Evolutionary conservation across 2,888 invertebrate species (phyloP), one percentile per base, ranked within the genome.

Genomic region (Aplocera efformata): DNA sequence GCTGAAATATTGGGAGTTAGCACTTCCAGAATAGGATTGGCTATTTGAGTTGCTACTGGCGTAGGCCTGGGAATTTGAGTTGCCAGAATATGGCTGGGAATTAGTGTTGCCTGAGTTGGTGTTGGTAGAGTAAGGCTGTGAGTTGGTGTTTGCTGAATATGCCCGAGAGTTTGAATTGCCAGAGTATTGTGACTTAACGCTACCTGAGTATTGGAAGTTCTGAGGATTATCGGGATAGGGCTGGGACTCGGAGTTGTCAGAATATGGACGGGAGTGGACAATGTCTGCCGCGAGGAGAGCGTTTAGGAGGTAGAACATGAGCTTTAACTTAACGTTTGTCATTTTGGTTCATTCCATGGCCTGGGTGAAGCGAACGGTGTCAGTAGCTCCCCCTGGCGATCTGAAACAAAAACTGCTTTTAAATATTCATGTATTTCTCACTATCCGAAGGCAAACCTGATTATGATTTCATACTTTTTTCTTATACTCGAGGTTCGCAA

Each of bases 281-380:
- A 83, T 72, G 45, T 85, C 83, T 0, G 78, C 79, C 6, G 81
- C 75, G 11, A 85, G 50, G 8, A 86, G 67, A 7, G 76, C 72
- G 47, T 81, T 83, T 3, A 88, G 57, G 8, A 86, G 70, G 50
- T 72, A 85, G 50, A 81, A 85, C 78, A 86, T 81, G 10, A 85
- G 70, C 72, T 88, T 88, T 72, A 88, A 77, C 62, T 85, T 86
- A 6, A 88, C 84, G 70, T 85, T 86, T 34, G 88, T 86, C 88
- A 88, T 88, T 63, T 67, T 67, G 31, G 47, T 29, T 60, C 56
- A 74, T 48, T 66, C 63, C 74, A 74, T 80, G 42, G 53, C 58
- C 29, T 29, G 25, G 9, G 17, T 30, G 20, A 11, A 32, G 44
- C 40, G 48, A 48, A 45, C 24, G 42, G 35, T 42, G 32, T 59